A percentile compares a stretch with the other conserved stretches of the same genome.
phyloP scores from a whole-genome alignment of 2,797 vertebrate genomes.

The Acropternis orthonyx region DNA sequence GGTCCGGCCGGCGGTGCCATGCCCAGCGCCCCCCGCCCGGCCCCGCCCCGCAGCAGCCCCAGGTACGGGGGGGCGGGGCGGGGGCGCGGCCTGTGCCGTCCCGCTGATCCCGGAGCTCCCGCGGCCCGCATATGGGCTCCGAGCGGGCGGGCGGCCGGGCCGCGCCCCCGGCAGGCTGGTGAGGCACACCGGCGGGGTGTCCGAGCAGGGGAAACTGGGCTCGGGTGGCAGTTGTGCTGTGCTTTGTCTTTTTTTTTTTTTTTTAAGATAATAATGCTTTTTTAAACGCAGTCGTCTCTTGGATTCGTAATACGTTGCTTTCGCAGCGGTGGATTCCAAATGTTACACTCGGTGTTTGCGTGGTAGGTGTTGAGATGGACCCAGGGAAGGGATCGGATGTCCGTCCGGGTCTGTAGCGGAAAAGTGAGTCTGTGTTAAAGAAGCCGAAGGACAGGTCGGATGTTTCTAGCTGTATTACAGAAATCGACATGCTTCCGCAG shows the following conservation, averaged over 20 bases:
- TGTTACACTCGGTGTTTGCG: background rate
- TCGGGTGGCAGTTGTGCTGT: too few relatives aligned
- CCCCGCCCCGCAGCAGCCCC: too few relatives aligned
- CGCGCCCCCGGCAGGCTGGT: too few relatives aligned
- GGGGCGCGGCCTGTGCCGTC: background rate
- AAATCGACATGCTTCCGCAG: fast-evolving
- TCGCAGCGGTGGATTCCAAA: fast-evolving
- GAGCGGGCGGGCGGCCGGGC: too few relatives aligned
- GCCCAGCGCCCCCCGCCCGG: background rate
- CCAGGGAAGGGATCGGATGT: fast-evolving
- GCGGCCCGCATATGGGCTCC: background rate
- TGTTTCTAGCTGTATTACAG: background rate
- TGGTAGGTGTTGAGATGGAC: background rate
- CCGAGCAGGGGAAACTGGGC: too few relatives aligned
- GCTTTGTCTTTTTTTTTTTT: too few relatives aligned
- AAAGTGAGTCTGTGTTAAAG: background rate
- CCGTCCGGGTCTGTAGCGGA: background rate
- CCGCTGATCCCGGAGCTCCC: background rate
- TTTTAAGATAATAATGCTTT: too few relatives aligned
- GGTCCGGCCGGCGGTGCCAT: background rate
- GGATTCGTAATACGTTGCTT: background rate
- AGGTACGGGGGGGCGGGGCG: too few relatives aligned
- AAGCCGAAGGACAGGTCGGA: background rate
- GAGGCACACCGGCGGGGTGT: too few relatives aligned
- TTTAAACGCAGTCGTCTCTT: fast-evolving